A percentile compares a stretch with the other conserved stretches of the same genome.
phyloP scores from a whole-genome alignment of 2,113 vertebrate genomes.

The Podarcis raffonei region DNA sequence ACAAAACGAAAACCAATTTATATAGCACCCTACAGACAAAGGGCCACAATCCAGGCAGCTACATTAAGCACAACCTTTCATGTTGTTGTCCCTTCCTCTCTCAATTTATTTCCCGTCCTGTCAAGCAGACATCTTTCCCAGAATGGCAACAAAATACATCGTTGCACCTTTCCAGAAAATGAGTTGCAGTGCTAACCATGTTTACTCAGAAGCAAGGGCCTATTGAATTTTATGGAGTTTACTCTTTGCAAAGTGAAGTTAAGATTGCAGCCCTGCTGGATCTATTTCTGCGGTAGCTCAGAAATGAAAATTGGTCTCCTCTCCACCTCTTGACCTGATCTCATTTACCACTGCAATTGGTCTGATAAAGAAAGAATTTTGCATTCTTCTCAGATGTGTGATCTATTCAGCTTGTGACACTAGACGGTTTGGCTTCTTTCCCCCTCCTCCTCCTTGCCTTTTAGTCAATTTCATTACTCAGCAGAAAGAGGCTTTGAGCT shows the following conservation, averaged over 20 bases:
- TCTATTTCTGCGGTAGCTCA: neutral
- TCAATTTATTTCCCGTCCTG: slow-evolving; percentile 33
- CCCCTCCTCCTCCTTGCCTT: neutral
- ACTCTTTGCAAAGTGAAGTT: no score
- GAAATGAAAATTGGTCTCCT: slow-evolving; percentile 33
- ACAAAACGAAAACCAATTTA: neutral
- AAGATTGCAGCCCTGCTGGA: neutral
- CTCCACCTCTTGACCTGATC: slow-evolving; percentile 19
- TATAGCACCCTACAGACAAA: neutral
- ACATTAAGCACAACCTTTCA: neutral
- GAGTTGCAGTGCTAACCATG: neutral
- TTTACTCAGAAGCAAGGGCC: no score
- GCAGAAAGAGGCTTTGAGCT: slow-evolving; percentile 18
- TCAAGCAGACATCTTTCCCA: slow-evolving; percentile 33
- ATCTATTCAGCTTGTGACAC: slow-evolving; percentile 37
- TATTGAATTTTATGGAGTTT: no score
- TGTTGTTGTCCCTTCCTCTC: neutral
- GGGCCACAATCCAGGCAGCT: neutral
- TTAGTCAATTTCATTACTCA: neutral
- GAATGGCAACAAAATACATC: slow-evolving; percentile 36
- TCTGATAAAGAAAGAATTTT: neutral
- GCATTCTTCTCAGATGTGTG: neutral
- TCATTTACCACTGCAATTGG: slow-evolving; percentile 14
- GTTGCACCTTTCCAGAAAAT: slow-evolving; percentile 43
- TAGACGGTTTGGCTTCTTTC: neutral